Evolutionary conservation across 2,113 vertebrate genomes (phyloP), one percentile per base, ranked within the genome.

Genomic region (Clinocottus analis): DNA sequence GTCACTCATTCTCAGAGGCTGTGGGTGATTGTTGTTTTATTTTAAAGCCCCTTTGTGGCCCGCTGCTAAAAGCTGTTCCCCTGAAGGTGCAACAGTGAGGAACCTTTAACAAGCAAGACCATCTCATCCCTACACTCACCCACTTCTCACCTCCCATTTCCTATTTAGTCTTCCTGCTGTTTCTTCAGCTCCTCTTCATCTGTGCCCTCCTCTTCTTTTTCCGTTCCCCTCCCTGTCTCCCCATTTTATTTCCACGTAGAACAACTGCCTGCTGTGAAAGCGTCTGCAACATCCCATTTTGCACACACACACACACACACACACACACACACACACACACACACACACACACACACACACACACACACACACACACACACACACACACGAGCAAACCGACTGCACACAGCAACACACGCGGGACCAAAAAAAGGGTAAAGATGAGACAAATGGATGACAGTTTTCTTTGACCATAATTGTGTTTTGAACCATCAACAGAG

Each of bases 261-360:
- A 75, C 72, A 75, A 39, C 67, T 77, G 79, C 84, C 85, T 75
- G 65, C 77, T 86, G 83, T 41, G 79, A 85, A 74, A 63, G 62
- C 75, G 83, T 86, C 85, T 43, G 80, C 70, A 84, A 74, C 56
- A 60, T 73, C 49, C 61, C 33, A 66, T 17, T 12, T 12, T 43
- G 16, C 17, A 66, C 56, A 17, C 51, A 56, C 45, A 60, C 39
- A 47, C 25, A 60, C 60, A 11, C 62, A 55, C 14, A 17, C 60
- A 53, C 10, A 33, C 51, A 19, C 27, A 5, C 61, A 53, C 75
- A 29, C 35, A 43, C 45, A 25, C 75, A 55, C 5, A 33, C 51
- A 19, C 27, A 5, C 61, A 53, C 75, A 29, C 35, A 43, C 45
- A 25, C 17, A 66, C 56, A 17, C 51, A 56, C 45, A 60, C 39